Base-by-base conservation (phyloP, 2,888 invertebrate species). In the Athripsodes cinereus region DNA sequence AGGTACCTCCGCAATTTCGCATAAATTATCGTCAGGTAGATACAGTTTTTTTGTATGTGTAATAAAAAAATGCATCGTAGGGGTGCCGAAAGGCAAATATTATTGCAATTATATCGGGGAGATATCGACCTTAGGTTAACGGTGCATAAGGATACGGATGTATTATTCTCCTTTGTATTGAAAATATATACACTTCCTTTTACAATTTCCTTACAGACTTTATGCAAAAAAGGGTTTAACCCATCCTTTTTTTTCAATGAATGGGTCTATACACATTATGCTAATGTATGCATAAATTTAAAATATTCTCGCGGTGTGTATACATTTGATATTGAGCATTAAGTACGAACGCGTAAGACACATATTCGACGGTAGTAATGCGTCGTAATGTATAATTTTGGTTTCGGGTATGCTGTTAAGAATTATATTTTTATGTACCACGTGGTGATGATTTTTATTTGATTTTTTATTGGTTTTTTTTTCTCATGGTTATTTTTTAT, bases 11-110 rank as follows among this genome's bases (percentile, higher is more conserved):
- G 74, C 76, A 77, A 75, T 78, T 74, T 76, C 75, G 79, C 77
- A 79, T 79, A 79, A 79, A 79, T 79, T 79, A 79, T 73, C 78
- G 75, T 77, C 79, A 79, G 79, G 79, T 79, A 79, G 77, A 78
- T 75, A 70, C 69, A 70, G 69, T 74, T 76, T 58, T 60, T 62
- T 61, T 40, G 26, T 60, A 58, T 40, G 55, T 51, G 51, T 57
- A 58, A 48, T 58, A 57, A 40, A 58, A 60, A 60, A 60, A 55
- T 53, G 58, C 58, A 56, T 59, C 55, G 49, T 18, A 56, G 50
- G 59, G 59, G 60, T 60, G 59, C 59, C 57, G 56, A 59, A 59
- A 57, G 57, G 55, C 58, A 60, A 60, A 62, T 58, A 62, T 62
- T 57, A 52, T 31, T 52, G 53, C 48, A 49, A 60, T 57, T 51